Evolutionary conservation across 2,113 vertebrate genomes (phyloP), one percentile per base, ranked within the genome.

Genomic region (Pipra filicauda): DNA sequence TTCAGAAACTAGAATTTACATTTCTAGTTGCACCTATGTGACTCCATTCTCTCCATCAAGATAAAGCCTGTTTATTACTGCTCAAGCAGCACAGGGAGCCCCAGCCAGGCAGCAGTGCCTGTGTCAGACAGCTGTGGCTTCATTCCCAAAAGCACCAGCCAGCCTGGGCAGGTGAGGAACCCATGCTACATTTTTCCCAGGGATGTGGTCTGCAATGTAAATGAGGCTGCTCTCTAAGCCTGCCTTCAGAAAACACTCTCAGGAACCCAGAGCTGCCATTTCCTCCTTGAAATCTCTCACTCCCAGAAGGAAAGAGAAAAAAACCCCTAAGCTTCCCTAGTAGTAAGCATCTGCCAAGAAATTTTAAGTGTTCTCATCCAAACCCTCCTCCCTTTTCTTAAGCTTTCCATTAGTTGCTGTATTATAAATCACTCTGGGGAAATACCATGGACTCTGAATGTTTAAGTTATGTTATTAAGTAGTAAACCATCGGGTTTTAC

Each of bases 261-360:
- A 44, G 66, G 65, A 95, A 61, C 70, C 43, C 73, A 75, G 52
- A 92, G 48, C 48, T 65, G 48, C 73, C 49, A 78, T 54, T 95
- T 92, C 93, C 87, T 87, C 74, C 73, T 76, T 59, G 31, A 92
- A 96, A 82, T 73, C 33, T 75, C 80, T 84, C 49, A 80, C 48
- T 96, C 83, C 65, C 37, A 62, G 41, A 80, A 92, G 54, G 43
- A 74, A 80, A 65, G 51, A 43, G 11, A 9, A 35, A 74, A 55
- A 49, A 24, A 37, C 1, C 2, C 12, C 21, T 37, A 66, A 73
- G 35, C 65, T 76, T 86, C 72, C 48, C 88, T 11, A 85, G 64
- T 46, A 70, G 28, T 49, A 65, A 90, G 31, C 46, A 91, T 76
- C 79, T 92, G 92, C 92, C 88, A 94, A 97, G 79, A 95, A 92